Percentiles rank a stretch among this genome's conserved stretches.
These are phyloP conservation scores for Fragum fragum DNA, from an alignment of 2,888 invertebrate genomes.

Conservation along the genomic window DNA sequence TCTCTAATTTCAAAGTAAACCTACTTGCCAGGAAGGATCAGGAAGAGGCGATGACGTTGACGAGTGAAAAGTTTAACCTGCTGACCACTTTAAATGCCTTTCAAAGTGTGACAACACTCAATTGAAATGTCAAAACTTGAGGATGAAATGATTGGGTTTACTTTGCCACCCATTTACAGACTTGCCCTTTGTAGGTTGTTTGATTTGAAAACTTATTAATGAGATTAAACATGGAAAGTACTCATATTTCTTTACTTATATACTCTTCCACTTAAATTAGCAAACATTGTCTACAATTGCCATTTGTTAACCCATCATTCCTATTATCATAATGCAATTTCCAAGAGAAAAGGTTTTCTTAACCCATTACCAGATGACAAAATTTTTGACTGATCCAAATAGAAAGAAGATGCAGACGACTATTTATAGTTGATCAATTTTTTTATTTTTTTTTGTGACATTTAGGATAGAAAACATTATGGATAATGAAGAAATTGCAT, in stretches of 20 bases:
- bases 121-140: constrained; percentile 29
- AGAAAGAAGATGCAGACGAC: too few species aligned
- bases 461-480: too few species aligned
- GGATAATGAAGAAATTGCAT: too few species aligned
- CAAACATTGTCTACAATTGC: constrained; percentile 2
- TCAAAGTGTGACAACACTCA: constrained; percentile 27
- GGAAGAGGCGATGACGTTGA: background rate
- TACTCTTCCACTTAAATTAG: background rate
- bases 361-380: too few species aligned
- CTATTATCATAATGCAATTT: too few species aligned
- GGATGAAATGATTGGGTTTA: constrained; percentile 15
- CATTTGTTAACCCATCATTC: too few species aligned
- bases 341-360: too few species aligned
- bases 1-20: too few species aligned
- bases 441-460: too few species aligned
- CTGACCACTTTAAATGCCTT: constrained; percentile 25
- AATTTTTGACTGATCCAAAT: too few species aligned
- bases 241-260: constrained; percentile 16
- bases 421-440: too few species aligned
- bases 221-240: constrained; percentile 9
- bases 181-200: background rate
- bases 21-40: background rate
- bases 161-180: constrained; percentile 20
- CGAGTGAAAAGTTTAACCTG: background rate
- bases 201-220: constrained; percentile 11